Conservation (phyloP, 2,113 vertebrate genomes). For the Syngnathus scovelli region DNA sequence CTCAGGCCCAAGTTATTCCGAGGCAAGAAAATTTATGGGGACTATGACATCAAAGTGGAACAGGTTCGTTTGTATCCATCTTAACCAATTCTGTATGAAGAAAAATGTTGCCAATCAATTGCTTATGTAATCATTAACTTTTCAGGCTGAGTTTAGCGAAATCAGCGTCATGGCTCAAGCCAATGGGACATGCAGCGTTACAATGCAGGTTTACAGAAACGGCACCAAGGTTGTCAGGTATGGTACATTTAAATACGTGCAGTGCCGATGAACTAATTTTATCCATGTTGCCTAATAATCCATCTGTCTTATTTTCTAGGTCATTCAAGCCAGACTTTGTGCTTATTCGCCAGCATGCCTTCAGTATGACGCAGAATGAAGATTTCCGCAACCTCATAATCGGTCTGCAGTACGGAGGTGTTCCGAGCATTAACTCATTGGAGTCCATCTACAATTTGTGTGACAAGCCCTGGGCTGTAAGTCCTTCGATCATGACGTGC, state of each 20-base stretch:
- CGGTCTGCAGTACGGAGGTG: slow-evolving; percentile 86
- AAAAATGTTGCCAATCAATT: slow-evolving; percentile 6
- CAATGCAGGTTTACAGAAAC: slow-evolving; percentile 81
- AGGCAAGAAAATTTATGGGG: slow-evolving; percentile 88
- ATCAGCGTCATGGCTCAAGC: slow-evolving; percentile 87
- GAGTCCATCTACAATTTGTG: slow-evolving; percentile 94
- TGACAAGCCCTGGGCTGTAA: slow-evolving; percentile 94
- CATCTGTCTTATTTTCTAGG: slow-evolving; percentile 56
- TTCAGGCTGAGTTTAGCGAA: slow-evolving; percentile 88
- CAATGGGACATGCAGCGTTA: slow-evolving; percentile 83
- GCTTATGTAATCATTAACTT: slow-evolving; percentile 21
- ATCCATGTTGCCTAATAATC: not conserved
- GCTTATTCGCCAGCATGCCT: slow-evolving; percentile 90
- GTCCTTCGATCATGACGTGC: slow-evolving; percentile 10
- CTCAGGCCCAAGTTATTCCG: slow-evolving; percentile 87
- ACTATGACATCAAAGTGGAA: slow-evolving; percentile 92
- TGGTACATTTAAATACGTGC: slow-evolving; percentile 3
- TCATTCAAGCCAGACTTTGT: slow-evolving; percentile 93
- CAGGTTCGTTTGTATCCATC: slow-evolving; percentile 72
- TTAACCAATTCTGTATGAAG: not conserved
- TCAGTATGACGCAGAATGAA: slow-evolving; percentile 91
- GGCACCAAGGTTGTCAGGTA: slow-evolving; percentile 86
- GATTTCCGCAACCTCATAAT: slow-evolving; percentile 92
- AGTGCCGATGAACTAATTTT: not conserved
- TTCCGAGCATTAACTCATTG: slow-evolving; percentile 86